These are phyloP conservation scores for Aphelenchoides fujianensis DNA, from an alignment of 1,140 invertebrate genomes.

Conservation along the genomic window DNA sequence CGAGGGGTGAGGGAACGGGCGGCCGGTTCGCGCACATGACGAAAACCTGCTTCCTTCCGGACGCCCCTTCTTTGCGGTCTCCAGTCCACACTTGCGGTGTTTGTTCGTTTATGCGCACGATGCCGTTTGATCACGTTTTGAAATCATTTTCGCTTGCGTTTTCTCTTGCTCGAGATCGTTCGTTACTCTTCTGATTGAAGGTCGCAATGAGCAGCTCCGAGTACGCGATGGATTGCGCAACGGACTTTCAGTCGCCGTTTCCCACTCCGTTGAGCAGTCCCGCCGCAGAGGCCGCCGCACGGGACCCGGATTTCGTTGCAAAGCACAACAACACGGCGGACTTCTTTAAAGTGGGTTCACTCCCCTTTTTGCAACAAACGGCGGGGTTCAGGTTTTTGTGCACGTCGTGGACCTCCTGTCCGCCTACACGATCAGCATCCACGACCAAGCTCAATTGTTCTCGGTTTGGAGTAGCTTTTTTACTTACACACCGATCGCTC, in stretches of 20 bases:
- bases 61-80: too few relatives aligned
- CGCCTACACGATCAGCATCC: slow-evolving; percentile 37
- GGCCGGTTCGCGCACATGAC: too few relatives aligned
- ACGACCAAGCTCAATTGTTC: slow-evolving; percentile 49
- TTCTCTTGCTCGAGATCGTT: neutral
- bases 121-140: neutral
- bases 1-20: too few relatives aligned
- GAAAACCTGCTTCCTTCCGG: too few relatives aligned
- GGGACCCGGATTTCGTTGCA: slow-evolving; percentile 47
- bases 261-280: slow-evolving; percentile 1
- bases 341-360: slow-evolving; percentile 47
- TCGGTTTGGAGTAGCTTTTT: too few relatives aligned
- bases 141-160: neutral
- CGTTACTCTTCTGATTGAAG: neutral
- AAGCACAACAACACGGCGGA: slow-evolving; percentile 58
- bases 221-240: slow-evolving; percentile 21
- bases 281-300: slow-evolving; percentile 34
- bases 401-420: slow-evolving; percentile 57
- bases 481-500: slow-evolving; percentile 17
- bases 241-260: slow-evolving; percentile 19
- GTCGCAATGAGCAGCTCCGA: slow-evolving; percentile 19
- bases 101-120: too few relatives aligned
- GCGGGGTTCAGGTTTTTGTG: slow-evolving; percentile 54
- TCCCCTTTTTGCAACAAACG: neutral
- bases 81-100: too few relatives aligned